Base-by-base conservation (phyloP, 1,140 invertebrate species). In the Euura saliciscinereae region DNA sequence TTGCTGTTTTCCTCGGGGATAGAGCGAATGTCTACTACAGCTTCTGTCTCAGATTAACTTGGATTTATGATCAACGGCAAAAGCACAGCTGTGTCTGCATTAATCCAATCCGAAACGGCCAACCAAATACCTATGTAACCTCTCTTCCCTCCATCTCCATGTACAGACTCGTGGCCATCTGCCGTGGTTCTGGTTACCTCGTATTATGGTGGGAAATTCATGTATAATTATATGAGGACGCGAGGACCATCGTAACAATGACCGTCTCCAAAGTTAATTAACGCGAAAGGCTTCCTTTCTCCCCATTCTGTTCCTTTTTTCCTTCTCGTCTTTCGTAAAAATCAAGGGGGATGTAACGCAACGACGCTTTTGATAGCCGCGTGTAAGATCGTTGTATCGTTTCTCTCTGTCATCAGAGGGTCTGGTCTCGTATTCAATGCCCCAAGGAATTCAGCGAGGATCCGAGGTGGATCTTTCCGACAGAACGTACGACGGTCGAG, bases 381-480 rank as follows among this genome's bases (percentile, higher is more conserved):
- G 46, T 73, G 81, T 74, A 70, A 76, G 4, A 42, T 10, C 10
- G 28, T 71, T 5, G 72, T 59, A 75, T 28, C 28, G 76, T 71
- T 73, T 74, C 76, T 78, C 79, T 74, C 89, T 88, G 28, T 4
- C 6, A 2, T 8, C 89, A 95, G 95, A 94, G 81, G 93, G 94
- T 65, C 86, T 96, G 6, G 84, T 94, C 64, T 92, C 92, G 64
- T 97, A 97, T 86, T 89, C 91, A 59, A 94, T 95, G 91, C 93
- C 93, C 6, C 93, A 96, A 85, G 95, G 95, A 68, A 89, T 93
- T 72, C 88, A 89, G 69, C 89, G 93, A 66, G 92, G 92, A 0
- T 83, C 90, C 84, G 92, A 86, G 89, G 91, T 78, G 79, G 93
- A 96, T 84, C 90, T 97, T 69, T 93, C 91, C 75, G 95, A 97